Conservation (phyloP, 2,113 vertebrate species). For the Eira barbara region DNA sequence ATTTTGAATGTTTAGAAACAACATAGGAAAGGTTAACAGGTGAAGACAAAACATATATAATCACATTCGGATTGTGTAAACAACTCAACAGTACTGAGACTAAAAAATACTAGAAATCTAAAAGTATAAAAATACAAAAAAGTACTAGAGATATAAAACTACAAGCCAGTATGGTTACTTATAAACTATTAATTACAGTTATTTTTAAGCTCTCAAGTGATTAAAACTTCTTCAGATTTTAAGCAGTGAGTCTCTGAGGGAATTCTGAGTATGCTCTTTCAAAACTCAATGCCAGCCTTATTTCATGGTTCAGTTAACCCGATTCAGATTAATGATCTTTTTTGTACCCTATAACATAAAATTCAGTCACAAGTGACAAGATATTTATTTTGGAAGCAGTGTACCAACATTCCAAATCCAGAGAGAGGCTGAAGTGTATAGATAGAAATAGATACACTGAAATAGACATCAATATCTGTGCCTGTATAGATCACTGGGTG, state of each 20-base stretch:
- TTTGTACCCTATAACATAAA: slow-evolving; percentile 26
- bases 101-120: background rate
- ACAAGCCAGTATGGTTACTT: background rate
- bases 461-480: background rate
- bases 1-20: background rate
- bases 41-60: background rate
- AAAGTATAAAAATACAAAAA: background rate
- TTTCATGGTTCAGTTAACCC: slow-evolving; percentile 42
- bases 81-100: background rate
- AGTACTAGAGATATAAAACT: background rate
- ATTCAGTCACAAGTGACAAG: slow-evolving; percentile 42
- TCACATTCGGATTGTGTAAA: slow-evolving; percentile 23
- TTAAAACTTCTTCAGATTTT: background rate
- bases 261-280: slow-evolving; percentile 15
- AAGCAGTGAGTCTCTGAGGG: background rate
- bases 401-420: background rate
- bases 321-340: slow-evolving; percentile 35
- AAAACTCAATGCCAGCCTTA: background rate
- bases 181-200: slow-evolving; percentile 29
- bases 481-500: background rate
- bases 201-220: background rate
- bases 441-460: background rate
- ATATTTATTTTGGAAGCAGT: slow-evolving; percentile 51
- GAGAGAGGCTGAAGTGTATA: background rate
- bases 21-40: background rate